phyloP scores from a whole-genome alignment of 2,113 vertebrate genomes.

The Lucifuga dentata region DNA sequence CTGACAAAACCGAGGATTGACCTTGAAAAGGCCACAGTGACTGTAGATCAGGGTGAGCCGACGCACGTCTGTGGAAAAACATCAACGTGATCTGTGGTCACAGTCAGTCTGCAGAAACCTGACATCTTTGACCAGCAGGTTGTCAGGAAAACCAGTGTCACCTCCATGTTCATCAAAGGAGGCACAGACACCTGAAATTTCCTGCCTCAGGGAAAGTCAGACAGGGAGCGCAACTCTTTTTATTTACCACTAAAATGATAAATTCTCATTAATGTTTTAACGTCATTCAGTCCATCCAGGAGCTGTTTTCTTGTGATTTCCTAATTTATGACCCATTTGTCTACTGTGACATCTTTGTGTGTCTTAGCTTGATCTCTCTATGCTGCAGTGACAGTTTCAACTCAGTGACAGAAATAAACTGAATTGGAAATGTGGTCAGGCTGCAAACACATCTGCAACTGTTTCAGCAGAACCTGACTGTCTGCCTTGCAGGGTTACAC shows the following conservation, averaged over 20 bases:
- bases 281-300: no score
- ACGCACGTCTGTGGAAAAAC: constrained; percentile 2
- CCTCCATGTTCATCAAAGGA: constrained; percentile 1
- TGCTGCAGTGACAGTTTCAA: not conserved
- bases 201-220: constrained; percentile 9
- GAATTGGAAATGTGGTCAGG: not conserved
- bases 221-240: constrained; percentile 2
- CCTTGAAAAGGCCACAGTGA: constrained; percentile 17
- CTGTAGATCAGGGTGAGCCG: constrained; percentile 12
- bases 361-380: not conserved
- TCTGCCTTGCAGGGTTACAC: not conserved
- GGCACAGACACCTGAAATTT: not conserved
- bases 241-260: no score
- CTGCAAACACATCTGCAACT: not conserved
- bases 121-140: constrained; percentile 9
- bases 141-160: constrained; percentile 27
- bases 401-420: not conserved
- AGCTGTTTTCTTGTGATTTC: no score
- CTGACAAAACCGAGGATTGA: constrained; percentile 13
- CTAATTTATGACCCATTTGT: no score
- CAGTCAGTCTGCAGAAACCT: no score
- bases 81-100: not conserved
- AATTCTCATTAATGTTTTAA: no score
- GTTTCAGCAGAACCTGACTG: no score
- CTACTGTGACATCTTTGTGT: not conserved